A percentile compares a stretch with the other conserved stretches of the same genome.
Evolutionary conservation across 2,888 invertebrate species (phyloP).

Genomic region (Tuta absoluta): DNA sequence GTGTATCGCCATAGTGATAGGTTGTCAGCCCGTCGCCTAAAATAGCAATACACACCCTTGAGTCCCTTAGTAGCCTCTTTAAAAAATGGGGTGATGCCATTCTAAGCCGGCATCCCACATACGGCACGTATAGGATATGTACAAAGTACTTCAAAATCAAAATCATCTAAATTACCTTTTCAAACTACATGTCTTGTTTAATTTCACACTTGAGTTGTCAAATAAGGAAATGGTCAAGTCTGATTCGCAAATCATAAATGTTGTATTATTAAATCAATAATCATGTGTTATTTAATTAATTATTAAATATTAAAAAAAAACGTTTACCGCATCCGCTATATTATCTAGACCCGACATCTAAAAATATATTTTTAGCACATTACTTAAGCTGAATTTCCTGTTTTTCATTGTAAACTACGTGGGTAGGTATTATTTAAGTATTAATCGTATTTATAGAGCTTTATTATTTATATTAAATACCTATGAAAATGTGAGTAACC

Average conservation of each 20-base stretch:
- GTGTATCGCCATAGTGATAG: too few species aligned
- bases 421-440: too few species aligned
- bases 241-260: background rate
- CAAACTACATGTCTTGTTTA: background rate
- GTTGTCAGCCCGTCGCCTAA: too few species aligned
- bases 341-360: constrained; percentile 1
- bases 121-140: too few species aligned
- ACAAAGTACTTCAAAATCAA: too few species aligned
- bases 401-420: background rate
- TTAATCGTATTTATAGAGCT: too few species aligned
- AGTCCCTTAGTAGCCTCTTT: too few species aligned
- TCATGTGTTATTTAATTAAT: background rate
- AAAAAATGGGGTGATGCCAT: too few species aligned
- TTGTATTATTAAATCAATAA: background rate
- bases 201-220: background rate
- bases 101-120: too few species aligned
- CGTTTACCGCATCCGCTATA: background rate
- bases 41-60: too few species aligned
- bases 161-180: background rate
- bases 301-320: background rate
- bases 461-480: too few species aligned
- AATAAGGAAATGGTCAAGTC: background rate
- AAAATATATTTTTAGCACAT: background rate
- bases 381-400: constrained; percentile 6
- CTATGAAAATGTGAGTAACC: too few species aligned